Evolutionary conservation across 2,113 vertebrate species (phyloP).

Genomic region (Donacobius atricapilla): DNA sequence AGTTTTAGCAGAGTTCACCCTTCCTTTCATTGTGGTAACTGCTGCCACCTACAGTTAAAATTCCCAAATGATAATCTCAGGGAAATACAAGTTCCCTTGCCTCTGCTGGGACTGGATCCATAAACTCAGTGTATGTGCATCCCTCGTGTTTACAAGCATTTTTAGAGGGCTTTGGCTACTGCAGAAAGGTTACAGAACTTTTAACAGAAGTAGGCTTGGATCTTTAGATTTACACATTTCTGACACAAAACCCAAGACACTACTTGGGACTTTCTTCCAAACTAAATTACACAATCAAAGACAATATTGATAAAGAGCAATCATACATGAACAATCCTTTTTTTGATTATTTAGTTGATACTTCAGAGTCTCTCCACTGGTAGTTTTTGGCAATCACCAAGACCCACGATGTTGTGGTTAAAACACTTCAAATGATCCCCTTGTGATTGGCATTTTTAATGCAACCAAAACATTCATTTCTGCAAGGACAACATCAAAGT

Average conservation of each 20-base stretch:
- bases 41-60: slow-evolving; percentile 12
- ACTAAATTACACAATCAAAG: not conserved
- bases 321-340: not conserved
- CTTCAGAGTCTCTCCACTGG: not conserved
- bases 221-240: not conserved
- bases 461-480: not conserved
- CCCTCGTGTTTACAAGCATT: not conserved
- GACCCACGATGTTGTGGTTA: not conserved
- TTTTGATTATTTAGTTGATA: not conserved
- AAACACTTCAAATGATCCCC: not conserved
- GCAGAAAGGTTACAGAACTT: not conserved
- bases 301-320: not conserved
- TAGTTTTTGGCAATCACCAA: not conserved
- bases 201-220: not conserved
- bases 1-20: not conserved
- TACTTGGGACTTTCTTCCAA: not conserved
- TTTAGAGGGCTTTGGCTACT: not conserved
- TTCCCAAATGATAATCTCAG: not conserved
- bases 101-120: not conserved
- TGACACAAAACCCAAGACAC: not conserved
- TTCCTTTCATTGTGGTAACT: not conserved
- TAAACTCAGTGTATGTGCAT: not conserved
- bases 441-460: not conserved
- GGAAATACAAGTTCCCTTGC: not conserved
- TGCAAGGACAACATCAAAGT: not conserved